phyloP scores from a whole-genome alignment of 2,797 vertebrate genomes.

The Pseudopleuronectes americanus region DNA sequence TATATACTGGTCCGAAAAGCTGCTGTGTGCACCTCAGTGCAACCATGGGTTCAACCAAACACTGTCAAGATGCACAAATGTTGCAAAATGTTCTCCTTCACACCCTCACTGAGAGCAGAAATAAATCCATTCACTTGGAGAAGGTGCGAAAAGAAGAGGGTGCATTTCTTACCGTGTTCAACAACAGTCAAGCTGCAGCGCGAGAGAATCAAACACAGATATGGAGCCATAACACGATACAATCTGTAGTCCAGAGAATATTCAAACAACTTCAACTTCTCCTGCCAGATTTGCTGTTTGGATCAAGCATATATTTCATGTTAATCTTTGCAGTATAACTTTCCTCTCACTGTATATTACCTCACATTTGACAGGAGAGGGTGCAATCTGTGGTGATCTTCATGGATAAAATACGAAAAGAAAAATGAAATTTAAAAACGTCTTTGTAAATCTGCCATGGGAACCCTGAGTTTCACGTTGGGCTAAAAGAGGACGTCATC shows the following conservation, averaged over 20 bases:
- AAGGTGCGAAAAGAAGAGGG: background rate
- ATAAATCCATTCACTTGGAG: background rate
- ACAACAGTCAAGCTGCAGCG: background rate
- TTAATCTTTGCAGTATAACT: background rate
- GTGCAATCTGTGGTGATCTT: background rate
- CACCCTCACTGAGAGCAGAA: no score
- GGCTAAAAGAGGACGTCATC: conserved; percentile 47
- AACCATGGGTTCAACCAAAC: conserved; percentile 17
- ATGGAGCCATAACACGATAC: background rate
- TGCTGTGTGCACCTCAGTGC: conserved; percentile 1
- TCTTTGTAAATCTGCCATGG: conserved; percentile 34
- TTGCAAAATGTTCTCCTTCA: background rate
- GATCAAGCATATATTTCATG: background rate
- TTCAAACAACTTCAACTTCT: background rate
- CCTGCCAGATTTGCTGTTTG: background rate
- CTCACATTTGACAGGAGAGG: background rate
- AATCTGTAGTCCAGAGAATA: background rate
- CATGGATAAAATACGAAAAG: background rate
- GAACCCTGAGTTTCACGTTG: conserved; percentile 29
- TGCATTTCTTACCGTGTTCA: background rate
- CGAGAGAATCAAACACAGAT: background rate
- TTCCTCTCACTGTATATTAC: background rate
- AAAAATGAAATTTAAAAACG: conserved; percentile 2
- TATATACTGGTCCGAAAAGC: conserved; percentile 15
- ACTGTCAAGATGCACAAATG: conserved; percentile 13